Percentiles rank a stretch among this genome's conserved stretches.
phyloP scores from a whole-genome alignment of 2,113 vertebrate species.

The Eptesicus fuscus region DNA sequence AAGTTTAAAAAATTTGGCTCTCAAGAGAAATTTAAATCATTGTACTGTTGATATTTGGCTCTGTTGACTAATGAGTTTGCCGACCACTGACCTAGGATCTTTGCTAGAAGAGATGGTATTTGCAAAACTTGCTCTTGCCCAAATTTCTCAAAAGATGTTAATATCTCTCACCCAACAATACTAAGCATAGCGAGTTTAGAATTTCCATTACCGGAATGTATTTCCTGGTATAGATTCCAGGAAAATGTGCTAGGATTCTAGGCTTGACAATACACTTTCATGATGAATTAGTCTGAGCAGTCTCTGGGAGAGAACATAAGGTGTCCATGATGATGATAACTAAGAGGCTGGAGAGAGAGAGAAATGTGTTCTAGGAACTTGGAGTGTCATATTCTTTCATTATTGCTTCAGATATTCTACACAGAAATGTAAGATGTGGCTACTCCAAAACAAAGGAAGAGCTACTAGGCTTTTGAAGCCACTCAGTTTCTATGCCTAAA shows the following conservation, averaged over 20 bases:
- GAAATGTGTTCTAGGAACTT: neutral
- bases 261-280: neutral
- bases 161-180: neutral
- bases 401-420: neutral
- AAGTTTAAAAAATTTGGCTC: too few species aligned
- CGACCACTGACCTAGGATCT: neutral
- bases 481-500: neutral
- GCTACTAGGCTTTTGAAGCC: neutral
- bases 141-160: neutral
- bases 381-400: neutral
- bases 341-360: neutral
- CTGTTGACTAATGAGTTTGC: too few species aligned
- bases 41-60: too few species aligned
- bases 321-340: neutral
- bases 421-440: neutral
- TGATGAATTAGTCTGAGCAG: neutral
- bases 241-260: neutral
- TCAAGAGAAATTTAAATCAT: too few species aligned
- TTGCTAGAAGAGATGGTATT: neutral
- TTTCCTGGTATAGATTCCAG: neutral
- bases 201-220: neutral
- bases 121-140: neutral
- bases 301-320: neutral
- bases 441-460: conserved; percentile 15
- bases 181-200: neutral